Evolutionary conservation across 1,140 invertebrate genomes (phyloP).

Genomic region (Eurytemora carolleeae): DNA sequence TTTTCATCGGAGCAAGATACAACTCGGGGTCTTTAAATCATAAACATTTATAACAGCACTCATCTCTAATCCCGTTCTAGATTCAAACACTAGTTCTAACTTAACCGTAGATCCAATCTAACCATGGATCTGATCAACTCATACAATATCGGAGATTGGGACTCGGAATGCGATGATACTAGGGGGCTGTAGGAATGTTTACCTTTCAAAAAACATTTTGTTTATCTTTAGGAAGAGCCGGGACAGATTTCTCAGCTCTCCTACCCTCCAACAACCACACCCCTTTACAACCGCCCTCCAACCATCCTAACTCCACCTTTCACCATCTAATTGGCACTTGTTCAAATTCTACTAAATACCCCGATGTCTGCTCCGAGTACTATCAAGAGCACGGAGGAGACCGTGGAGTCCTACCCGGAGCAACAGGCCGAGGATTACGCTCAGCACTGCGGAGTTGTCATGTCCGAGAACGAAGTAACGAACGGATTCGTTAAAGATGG

Average conservation of each 20-base stretch:
- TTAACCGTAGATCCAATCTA: too few relatives aligned
- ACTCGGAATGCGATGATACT: neutral
- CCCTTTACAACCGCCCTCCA: neutral
- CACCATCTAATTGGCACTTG: neutral
- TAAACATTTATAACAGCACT: neutral
- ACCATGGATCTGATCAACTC: neutral
- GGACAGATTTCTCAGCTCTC: neutral
- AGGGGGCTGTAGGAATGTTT: neutral
- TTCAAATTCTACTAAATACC: neutral
- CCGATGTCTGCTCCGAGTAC: neutral
- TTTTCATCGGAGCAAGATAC: neutral
- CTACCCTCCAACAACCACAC: neutral
- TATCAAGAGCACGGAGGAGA: neutral
- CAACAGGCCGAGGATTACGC: neutral
- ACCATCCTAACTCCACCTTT: neutral
- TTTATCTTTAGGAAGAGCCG: neutral
- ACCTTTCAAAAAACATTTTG: neutral
- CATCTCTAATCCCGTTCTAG: neutral
- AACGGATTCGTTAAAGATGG: conserved; percentile 15
- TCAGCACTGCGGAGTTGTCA: neutral
- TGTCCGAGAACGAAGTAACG: conserved; percentile 10
- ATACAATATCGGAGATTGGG: neutral
- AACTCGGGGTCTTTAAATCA: neutral
- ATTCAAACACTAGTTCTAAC: neutral
- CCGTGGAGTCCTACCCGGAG: neutral